Percentiles rank a stretch among this genome's conserved stretches.
phyloP scores from a whole-genome alignment of 2,797 vertebrate genomes.

The Pangasius krempfi region DNA sequence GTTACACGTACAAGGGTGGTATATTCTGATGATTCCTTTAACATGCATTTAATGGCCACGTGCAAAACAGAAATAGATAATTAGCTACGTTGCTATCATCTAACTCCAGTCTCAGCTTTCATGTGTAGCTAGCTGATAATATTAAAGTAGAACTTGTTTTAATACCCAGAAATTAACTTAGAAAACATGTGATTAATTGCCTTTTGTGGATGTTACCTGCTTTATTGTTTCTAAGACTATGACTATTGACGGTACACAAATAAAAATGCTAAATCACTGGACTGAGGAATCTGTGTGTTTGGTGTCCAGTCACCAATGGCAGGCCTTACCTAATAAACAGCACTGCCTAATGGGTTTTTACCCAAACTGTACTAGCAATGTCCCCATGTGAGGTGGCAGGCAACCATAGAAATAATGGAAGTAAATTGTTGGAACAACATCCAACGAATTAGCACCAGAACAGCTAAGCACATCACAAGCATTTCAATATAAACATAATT shows the following conservation, averaged over 20 bases:
- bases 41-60: neutral
- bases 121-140: neutral
- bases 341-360: neutral
- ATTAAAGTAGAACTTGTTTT: neutral
- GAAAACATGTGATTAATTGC: neutral
- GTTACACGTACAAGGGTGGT: neutral
- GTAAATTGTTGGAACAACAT: neutral
- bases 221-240: neutral
- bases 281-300: neutral
- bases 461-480: neutral
- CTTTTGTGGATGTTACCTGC: neutral
- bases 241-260: no score
- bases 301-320: neutral
- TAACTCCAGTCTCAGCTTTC: neutral
- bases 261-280: neutral
- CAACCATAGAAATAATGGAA: neutral
- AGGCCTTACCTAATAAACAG: neutral
- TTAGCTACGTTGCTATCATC: neutral
- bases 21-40: neutral
- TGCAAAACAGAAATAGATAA: neutral
- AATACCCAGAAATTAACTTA: neutral
- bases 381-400: no score
- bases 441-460: neutral
- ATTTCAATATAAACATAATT: neutral
- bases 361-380: no score